phyloP scores from a whole-genome alignment of 64 coral and sea anemone species.

The Pachyseris speciosa region DNA sequence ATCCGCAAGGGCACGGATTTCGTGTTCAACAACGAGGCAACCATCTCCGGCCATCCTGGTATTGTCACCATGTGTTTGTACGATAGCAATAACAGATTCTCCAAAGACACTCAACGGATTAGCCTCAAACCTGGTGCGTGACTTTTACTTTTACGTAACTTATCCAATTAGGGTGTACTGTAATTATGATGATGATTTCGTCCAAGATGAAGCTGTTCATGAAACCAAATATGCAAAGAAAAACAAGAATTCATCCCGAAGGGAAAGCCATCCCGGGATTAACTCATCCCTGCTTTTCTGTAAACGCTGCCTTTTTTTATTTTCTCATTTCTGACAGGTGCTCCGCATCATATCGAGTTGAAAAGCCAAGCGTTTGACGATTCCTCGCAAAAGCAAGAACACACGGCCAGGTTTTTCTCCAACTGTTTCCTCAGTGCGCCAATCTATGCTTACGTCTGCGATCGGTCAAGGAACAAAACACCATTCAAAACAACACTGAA shows the following conservation, averaged over 20 bases:
- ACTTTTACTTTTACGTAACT: too few species aligned
- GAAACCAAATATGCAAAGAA: too few species aligned
- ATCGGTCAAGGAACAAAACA: slow-evolving; percentile 77
- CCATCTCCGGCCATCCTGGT: slow-evolving; percentile 68
- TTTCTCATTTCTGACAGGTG: slow-evolving; percentile 21
- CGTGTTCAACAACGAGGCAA: slow-evolving; percentile 73
- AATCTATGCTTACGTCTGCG: slow-evolving; percentile 73
- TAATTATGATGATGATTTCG: too few species aligned
- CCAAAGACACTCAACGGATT: slow-evolving; percentile 74
- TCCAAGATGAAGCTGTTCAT: too few species aligned
- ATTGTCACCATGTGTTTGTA: slow-evolving; percentile 64
- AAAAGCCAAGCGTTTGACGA: slow-evolving; percentile 84
- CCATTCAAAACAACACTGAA: slow-evolving; percentile 69
- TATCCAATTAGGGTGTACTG: too few species aligned
- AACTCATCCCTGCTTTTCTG: too few species aligned
- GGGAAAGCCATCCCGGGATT: too few species aligned
- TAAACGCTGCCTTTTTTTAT: too few species aligned
- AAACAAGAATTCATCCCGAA: too few species aligned
- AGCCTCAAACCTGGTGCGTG: slow-evolving; percentile 75
- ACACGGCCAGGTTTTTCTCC: slow-evolving; percentile 53
- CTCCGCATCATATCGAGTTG: slow-evolving; percentile 84
- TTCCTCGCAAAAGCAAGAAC: slow-evolving; percentile 51
- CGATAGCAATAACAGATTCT: slow-evolving; percentile 67
- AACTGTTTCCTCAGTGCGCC: slow-evolving; percentile 65
- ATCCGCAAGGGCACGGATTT: slow-evolving; percentile 72